Conservation (phyloP, 2,797 vertebrate genomes). For the Phalanger gymnotis region DNA sequence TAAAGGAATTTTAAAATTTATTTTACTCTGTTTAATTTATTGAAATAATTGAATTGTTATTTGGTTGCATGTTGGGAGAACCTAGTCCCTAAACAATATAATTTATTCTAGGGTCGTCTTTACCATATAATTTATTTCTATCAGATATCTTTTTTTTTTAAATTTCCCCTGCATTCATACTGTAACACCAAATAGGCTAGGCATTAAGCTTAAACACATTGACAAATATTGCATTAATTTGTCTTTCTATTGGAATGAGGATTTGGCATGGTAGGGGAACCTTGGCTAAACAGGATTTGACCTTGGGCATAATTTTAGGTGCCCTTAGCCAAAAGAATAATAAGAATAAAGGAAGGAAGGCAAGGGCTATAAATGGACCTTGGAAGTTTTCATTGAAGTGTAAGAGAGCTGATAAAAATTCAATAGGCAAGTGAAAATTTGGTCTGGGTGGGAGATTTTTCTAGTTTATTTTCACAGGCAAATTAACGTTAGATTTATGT, state of each 20-base stretch:
- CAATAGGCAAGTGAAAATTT: not conserved
- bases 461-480: slow-evolving; percentile 9
- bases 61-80: not conserved
- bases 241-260: not conserved
- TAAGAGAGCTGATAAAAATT: not conserved
- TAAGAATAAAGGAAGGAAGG: not conserved
- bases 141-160: not conserved
- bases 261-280: not conserved
- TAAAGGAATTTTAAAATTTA: not conserved
- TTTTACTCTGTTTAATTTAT: not conserved
- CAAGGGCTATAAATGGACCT: not conserved
- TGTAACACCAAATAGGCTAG: slow-evolving; percentile 2
- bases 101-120: not conserved
- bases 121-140: not conserved
- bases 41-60: not conserved
- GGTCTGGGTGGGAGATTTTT: not conserved
- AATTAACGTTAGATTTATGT: slow-evolving; percentile 34
- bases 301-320: not conserved
- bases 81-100: not conserved
- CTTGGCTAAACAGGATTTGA: not conserved
- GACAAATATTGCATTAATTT: not conserved
- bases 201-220: not conserved
- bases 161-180: not conserved
- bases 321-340: not conserved
- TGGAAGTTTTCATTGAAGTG: not conserved